These are phyloP conservation scores for Neodiprion fabricii DNA, from an alignment of 1,140 invertebrate genomes.

Conservation along the genomic window DNA sequence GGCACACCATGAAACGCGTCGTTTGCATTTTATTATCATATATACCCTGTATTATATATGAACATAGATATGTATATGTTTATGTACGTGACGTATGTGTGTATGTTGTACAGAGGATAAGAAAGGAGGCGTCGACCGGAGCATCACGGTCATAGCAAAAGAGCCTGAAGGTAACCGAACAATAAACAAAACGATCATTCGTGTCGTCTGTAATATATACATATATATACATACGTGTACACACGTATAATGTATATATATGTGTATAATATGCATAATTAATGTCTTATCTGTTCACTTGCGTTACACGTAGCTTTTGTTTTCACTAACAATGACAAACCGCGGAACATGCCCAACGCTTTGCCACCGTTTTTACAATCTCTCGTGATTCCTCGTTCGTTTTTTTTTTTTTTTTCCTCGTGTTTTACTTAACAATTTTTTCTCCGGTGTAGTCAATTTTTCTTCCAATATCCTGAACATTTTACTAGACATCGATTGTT, in stretches of 20 bases:
- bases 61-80: slow-evolving; percentile 37
- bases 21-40: background rate
- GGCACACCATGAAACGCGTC: too few relatives aligned
- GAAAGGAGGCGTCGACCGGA: slow-evolving; percentile 89
- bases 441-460: slow-evolving; percentile 21
- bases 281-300: slow-evolving; percentile 17
- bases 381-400: slow-evolving; percentile 8
- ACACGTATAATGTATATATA: background rate
- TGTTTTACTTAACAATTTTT: slow-evolving; percentile 29
- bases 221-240: slow-evolving; percentile 4
- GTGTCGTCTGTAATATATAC: background rate
- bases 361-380: background rate
- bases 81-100: slow-evolving; percentile 59
- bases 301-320: background rate
- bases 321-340: slow-evolving; percentile 11
- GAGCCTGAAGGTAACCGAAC: slow-evolving; percentile 83
- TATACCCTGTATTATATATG: slow-evolving; percentile 11
- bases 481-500: too few relatives aligned
- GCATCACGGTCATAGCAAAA: slow-evolving; percentile 93
- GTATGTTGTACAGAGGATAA: slow-evolving; percentile 78
- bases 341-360: slow-evolving; percentile 3
- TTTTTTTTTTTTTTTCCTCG: slow-evolving; percentile 4
- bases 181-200: slow-evolving; percentile 19
- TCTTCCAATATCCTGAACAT: too few relatives aligned
- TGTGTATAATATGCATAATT: slow-evolving; percentile 5